Conservation (phyloP, 2,888 invertebrate genomes). For the Nowickia ferox region DNA sequence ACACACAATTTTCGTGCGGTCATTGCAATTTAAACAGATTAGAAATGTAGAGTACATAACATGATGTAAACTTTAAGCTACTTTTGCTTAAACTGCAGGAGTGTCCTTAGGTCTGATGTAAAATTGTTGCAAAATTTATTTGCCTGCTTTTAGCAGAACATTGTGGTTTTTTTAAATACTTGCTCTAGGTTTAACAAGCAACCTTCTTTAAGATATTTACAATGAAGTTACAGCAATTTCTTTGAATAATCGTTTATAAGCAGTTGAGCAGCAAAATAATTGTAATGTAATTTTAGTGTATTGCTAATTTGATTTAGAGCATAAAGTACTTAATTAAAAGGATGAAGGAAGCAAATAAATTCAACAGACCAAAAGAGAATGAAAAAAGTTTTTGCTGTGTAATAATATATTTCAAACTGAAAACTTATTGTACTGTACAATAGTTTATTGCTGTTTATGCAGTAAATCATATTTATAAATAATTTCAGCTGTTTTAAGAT, state of each 20-base stretch:
- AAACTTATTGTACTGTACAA: too few species aligned
- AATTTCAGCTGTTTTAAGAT: too few species aligned
- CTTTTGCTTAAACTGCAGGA: background rate
- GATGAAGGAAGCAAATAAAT: background rate
- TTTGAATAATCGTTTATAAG: background rate
- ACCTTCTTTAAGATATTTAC: background rate
- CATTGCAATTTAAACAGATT: constrained; percentile 31
- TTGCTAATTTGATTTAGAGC: constrained; percentile 32
- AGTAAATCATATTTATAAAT: too few species aligned
- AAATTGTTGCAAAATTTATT: background rate
- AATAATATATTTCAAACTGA: too few species aligned
- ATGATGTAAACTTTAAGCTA: background rate
- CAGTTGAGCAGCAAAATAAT: background rate
- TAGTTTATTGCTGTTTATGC: too few species aligned
- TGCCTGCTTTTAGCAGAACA: constrained; percentile 3
- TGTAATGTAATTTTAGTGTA: background rate
- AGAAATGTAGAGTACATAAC: background rate
- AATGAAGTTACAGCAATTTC: background rate
- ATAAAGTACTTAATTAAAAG: background rate
- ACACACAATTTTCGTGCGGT: constrained; percentile 32
- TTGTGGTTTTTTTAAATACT: background rate
- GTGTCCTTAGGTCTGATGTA: background rate
- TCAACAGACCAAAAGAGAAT: background rate
- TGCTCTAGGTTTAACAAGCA: background rate
- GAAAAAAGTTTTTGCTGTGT: too few species aligned